Conservation (phyloP, 92 coral and sea anemone genomes). For the Siderastrea siderea region DNA sequence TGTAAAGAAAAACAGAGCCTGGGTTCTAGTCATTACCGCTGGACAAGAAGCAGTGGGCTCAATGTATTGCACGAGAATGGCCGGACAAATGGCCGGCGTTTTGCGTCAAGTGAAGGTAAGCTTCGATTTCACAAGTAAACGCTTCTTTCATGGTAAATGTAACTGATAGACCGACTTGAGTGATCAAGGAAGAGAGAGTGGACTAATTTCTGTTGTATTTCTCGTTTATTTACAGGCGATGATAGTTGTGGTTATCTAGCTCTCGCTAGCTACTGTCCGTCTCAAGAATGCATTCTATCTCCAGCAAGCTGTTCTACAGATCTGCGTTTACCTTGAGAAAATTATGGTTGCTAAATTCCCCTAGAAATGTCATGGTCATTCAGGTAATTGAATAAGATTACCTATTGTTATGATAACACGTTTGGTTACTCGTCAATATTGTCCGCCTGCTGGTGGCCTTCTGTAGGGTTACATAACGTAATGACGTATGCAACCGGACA, state of each 20-base stretch:
- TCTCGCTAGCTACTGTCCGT: not conserved
- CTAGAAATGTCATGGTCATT: not conserved
- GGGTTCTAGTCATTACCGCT: slow-evolving; percentile 11
- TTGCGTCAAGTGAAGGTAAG: not conserved
- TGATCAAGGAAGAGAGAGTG: not conserved
- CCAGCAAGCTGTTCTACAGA: not conserved
- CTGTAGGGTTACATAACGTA: not conserved
- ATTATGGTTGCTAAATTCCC: not conserved
- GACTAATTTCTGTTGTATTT: not conserved
- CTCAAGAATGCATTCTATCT: not conserved
- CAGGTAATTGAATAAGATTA: slow-evolving; percentile 11
- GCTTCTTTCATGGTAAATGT: not conserved
- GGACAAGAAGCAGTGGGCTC: not conserved
- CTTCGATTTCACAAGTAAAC: not conserved
- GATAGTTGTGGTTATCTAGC: not conserved
- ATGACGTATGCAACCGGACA: no score
- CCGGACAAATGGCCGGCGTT: not conserved
- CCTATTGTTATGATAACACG: not conserved
- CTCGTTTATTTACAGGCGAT: not conserved
- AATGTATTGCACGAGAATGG: slow-evolving; percentile 3
- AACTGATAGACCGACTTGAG: no score
- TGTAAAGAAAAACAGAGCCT: not conserved
- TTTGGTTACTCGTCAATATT: not conserved
- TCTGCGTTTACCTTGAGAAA: slow-evolving; percentile 3
- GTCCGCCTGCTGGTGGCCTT: not conserved